Conservation (phyloP, 1,140 invertebrate species). For the Drosophila melanogaster region DNA sequence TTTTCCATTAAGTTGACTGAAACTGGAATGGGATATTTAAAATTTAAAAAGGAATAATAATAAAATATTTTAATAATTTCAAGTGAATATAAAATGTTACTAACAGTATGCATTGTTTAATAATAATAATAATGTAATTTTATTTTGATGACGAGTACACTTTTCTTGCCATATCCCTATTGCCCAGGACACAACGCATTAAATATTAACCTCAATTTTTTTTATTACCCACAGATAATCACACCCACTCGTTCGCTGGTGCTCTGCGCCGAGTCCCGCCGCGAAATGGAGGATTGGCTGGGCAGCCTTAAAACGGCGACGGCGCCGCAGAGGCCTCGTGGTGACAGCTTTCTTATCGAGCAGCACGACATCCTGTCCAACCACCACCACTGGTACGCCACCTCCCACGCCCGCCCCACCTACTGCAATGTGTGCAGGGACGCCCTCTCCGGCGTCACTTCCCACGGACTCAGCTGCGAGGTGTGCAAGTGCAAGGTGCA, state of each 20-base stretch:
- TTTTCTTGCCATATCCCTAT: not conserved
- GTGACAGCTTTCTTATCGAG: slow-evolving; percentile 85
- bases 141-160: too few species aligned
- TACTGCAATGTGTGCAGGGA: slow-evolving; percentile 98
- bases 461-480: slow-evolving; percentile 97
- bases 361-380: slow-evolving; percentile 92
- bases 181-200: too few species aligned
- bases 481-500: slow-evolving; percentile 99
- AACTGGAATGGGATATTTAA: too few species aligned
- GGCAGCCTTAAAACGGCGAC: slow-evolving; percentile 90
- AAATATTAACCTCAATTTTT: not conserved
- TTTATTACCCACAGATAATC: slow-evolving; percentile 89
- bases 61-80: too few species aligned
- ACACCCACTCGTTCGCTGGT: slow-evolving; percentile 93
- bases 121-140: too few species aligned
- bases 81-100: too few species aligned
- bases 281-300: slow-evolving; percentile 97
- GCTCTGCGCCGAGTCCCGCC: slow-evolving; percentile 91
- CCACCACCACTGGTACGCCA: slow-evolving; percentile 95
- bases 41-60: too few species aligned
- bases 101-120: too few species aligned
- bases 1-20: too few species aligned
- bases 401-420: slow-evolving; percentile 96
- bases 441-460: slow-evolving; percentile 95
- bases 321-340: slow-evolving; percentile 87